Base-by-base conservation (phyloP, 2,888 invertebrate species). In the Ptychoptera albimana region DNA sequence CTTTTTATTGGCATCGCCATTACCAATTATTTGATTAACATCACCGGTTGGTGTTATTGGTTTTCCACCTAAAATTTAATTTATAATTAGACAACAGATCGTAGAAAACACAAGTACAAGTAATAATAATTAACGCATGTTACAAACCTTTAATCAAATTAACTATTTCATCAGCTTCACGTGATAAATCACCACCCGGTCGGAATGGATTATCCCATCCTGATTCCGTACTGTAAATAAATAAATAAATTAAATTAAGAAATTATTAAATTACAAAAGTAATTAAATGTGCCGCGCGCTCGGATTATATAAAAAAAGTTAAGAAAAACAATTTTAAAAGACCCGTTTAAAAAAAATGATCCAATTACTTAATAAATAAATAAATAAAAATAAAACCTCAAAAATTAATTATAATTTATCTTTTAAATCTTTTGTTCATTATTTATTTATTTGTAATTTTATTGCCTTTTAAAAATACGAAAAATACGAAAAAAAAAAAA, bases 171-270 rank as follows among this genome's bases (percentile, higher is more conserved):
- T 94, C 94, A 23, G 94, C 93, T 68, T 94, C 89, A 56, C 84
- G 77, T 59, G 89, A 89, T 58, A 96, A 71, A 68, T 93, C 92
- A 49, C 94, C 93, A 58, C 92, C 94, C 29, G 93, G 93, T 61
- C 92, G 81, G 74, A 96, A 96, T 46, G 94, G 94, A 68, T 94
- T 96, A 68, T 96, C 94, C 83, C 92, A 89, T 52, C 91, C 91
- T 60, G 89, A 92, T 64, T 93, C 93, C 65, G 86, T 83, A 69
- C 93, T 94, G 74, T 12, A 71, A 71, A 53, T 45, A 52, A 46
- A 52, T 36, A 37, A 34, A 42, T 16, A 37, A 44, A 41, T 2
- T 30, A 14, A n/a, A 40, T 40, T 32, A 32, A 42, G 14, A 32
- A 36, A n/a, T 42, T 34, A 39, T 15, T n/a, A 14, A 29, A 12